A percentile compares a stretch with the other conserved stretches of the same genome.
phyloP scores from a whole-genome alignment of 2,888 invertebrate species.

The Germaria angustata region DNA sequence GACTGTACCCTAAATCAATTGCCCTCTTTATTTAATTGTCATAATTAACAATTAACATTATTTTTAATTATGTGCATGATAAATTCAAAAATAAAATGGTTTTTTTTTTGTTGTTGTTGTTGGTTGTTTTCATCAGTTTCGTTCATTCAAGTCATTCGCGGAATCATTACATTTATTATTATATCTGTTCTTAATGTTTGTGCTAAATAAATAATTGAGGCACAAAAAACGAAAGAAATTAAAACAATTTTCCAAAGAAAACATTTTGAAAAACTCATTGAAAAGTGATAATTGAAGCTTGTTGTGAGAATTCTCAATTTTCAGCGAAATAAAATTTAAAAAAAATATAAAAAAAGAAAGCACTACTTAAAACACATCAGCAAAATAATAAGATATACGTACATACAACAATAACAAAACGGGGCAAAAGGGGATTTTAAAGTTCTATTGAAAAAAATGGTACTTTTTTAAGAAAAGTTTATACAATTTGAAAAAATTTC shows the following conservation, averaged over 20 bases:
- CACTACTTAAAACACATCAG: conserved; percentile 47
- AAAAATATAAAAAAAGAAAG: background rate
- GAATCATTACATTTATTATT: conserved; percentile 10
- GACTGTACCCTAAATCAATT: background rate
- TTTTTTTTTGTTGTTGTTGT: too few relatives aligned
- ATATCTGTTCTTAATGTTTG: conserved; percentile 31
- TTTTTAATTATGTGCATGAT: conserved; percentile 13
- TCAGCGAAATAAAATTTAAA: conserved; percentile 15
- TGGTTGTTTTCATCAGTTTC: conserved; percentile 37
- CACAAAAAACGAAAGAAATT: background rate
- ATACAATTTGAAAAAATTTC: too few relatives aligned
- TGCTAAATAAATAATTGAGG: conserved; percentile 7
- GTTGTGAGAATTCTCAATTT: conserved; percentile 51
- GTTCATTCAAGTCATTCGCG: conserved; percentile 51
- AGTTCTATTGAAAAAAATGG: too few relatives aligned
- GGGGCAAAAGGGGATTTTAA: background rate
- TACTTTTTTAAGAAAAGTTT: background rate
- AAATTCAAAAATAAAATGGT: background rate
- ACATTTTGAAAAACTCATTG: conserved; percentile 36
- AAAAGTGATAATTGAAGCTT: conserved; percentile 64
- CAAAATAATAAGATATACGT: background rate
- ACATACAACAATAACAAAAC: conserved; percentile 11
- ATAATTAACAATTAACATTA: conserved; percentile 9
- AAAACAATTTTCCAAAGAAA: conserved; percentile 4
- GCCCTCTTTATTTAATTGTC: background rate